Evolutionary conservation across 2,113 vertebrate genomes (phyloP), one percentile per base, ranked within the genome.

Genomic region (Heptranchias perlo): DNA sequence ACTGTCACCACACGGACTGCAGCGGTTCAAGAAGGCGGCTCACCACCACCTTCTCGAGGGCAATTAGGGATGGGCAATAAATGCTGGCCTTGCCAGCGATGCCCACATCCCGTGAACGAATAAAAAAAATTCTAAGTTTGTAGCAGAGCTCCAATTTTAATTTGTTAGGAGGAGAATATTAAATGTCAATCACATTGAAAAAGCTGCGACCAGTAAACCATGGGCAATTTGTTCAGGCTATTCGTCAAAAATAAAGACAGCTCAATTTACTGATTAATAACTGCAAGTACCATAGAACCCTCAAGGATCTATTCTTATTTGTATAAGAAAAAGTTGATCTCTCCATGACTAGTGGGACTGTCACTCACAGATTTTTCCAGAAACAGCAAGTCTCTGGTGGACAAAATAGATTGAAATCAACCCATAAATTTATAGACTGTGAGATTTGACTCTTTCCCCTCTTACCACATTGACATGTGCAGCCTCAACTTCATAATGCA

Each of bases 241-340:
- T 52, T 58, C 52, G 13, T 86, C 28, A 91, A 52, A 91, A 44
- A 44, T 39, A 91, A 10, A 4, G 87, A 58, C 87, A 61, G 87
- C 52, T 91, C 87, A 91, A 91, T 91, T 91, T 91, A 52, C 52
- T 35, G 87, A 91, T 91, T n/a, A 91, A 91, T 91, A 91, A 58
- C 52, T 16, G 52, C 28, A 91, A 4, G 10, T 58, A 58, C 31
- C 49, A 11, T 6, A 31, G 49, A 91, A 52, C 87, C 49, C 87
- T 91, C 87, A 91, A 35, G 11, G 28, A 58, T 58, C 7, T 58
- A 16, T 91, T 28, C 31, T 58, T 91, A 58, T 91, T 58, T 91
- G 52, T 31, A 52, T 14, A 58, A 91, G 52, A 58, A 58, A 91
- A 35, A 31, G 87, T 91, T 91, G 52, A 91, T 89, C 31, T 89